phyloP scores from a whole-genome alignment of 2,113 vertebrate genomes.

The Dascyllus trimaculatus region DNA sequence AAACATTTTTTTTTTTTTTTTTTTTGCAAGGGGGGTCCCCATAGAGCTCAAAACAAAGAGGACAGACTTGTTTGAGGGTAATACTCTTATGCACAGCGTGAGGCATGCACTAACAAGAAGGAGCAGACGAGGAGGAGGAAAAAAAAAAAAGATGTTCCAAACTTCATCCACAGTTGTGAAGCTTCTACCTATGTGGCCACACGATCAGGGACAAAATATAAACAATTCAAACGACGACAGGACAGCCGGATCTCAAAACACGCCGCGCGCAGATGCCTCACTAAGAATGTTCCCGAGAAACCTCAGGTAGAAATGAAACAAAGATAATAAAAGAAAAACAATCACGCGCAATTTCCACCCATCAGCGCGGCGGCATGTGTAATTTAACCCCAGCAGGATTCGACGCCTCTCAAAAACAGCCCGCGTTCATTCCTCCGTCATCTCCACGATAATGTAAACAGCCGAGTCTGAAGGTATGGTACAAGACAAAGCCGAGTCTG shows the following conservation, averaged over 20 bases:
- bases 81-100: conserved; percentile 76
- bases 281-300: background rate
- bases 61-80: conserved; percentile 85
- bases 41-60: conserved; percentile 84
- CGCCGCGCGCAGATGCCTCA: background rate
- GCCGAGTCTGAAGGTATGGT: conserved; percentile 55
- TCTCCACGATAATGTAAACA: conserved; percentile 65
- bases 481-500: conserved; percentile 61
- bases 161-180: conserved; percentile 74
- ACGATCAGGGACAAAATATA: conserved; percentile 45
- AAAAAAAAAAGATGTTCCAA: conserved; percentile 63
- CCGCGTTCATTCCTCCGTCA: conserved; percentile 43
- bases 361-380: conserved; percentile 40
- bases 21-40: conserved; percentile 77
- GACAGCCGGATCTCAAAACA: conserved; percentile 30
- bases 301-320: conserved; percentile 35
- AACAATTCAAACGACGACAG: conserved; percentile 43
- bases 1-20: conserved; percentile 83
- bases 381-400: conserved; percentile 54
- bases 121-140: conserved; percentile 57
- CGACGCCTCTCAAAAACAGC: conserved; percentile 44
- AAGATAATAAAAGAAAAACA: background rate
- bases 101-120: conserved; percentile 79
- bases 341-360: conserved; percentile 31
- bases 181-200: conserved; percentile 66